Conservation (phyloP, 2,888 invertebrate species). For the Trichacis sp. region DNA sequence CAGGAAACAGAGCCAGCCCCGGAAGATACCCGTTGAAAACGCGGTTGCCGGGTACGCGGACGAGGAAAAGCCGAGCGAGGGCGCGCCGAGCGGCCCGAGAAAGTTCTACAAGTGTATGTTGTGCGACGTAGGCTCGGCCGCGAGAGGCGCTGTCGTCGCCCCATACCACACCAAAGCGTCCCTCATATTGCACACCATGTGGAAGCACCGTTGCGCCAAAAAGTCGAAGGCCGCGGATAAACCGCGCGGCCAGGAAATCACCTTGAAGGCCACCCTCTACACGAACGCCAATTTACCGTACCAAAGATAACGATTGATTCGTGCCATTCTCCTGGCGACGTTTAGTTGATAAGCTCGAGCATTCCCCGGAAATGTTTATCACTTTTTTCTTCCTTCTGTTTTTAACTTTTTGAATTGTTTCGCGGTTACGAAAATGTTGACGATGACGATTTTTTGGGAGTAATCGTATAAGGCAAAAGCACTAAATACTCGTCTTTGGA, state of each 20-base stretch:
- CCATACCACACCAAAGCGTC: conserved; percentile 70
- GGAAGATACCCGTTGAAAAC: conserved; percentile 65
- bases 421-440: background rate
- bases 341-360: conserved; percentile 5
- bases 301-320: conserved; percentile 50
- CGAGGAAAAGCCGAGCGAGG: conserved; percentile 14
- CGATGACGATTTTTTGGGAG: background rate
- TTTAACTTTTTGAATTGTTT: conserved; percentile 4
- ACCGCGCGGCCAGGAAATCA: conserved; percentile 31
- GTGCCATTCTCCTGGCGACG: conserved; percentile 5
- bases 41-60: conserved; percentile 31
- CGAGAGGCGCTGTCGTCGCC: conserved; percentile 62
- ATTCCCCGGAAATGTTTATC: too few relatives aligned
- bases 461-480: background rate
- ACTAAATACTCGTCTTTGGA: too few relatives aligned
- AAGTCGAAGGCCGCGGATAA: conserved; percentile 4
- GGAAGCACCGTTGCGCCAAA: conserved; percentile 67
- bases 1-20: conserved; percentile 71
- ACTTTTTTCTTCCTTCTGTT: too few relatives aligned
- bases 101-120: conserved; percentile 51
- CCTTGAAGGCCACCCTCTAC: conserved; percentile 54
- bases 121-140: conserved; percentile 63
- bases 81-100: conserved; percentile 29
- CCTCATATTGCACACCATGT: conserved; percentile 70
- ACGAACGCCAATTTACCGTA: conserved; percentile 47